Evolutionary conservation across 2,113 vertebrate species (phyloP).

Genomic region (Mola mola): DNA sequence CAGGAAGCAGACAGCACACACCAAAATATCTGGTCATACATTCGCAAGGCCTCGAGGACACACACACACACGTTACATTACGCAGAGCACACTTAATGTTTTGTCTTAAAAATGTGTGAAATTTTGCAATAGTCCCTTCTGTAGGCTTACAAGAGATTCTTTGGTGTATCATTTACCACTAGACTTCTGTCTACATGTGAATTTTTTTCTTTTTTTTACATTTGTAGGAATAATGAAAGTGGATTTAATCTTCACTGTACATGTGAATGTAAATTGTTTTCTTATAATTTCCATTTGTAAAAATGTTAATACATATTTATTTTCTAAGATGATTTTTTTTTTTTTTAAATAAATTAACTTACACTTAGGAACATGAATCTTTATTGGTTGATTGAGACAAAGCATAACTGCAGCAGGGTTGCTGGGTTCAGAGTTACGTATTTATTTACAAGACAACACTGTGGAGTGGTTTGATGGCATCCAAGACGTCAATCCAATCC

Average conservation of each 20-base stretch:
- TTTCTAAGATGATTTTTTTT: conserved; percentile 45
- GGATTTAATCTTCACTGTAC: neutral
- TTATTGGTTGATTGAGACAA: too few species aligned
- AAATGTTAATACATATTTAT: conserved; percentile 70
- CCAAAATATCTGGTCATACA: too few species aligned
- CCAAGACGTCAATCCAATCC: conserved; percentile 28
- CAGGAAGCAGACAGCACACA: too few species aligned
- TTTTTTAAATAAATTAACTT: conserved; percentile 68
- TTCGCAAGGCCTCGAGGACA: too few species aligned
- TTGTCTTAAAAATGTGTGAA: neutral
- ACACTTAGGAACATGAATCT: neutral
- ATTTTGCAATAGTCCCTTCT: too few species aligned
- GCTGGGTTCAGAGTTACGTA: too few species aligned
- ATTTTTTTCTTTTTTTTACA: neutral
- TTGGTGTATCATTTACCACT: too few species aligned
- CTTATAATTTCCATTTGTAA: conserved; percentile 42
- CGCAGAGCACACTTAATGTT: too few species aligned
- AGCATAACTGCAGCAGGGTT: neutral
- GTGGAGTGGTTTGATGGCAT: neutral
- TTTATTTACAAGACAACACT: neutral
- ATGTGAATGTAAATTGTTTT: conserved; percentile 1
- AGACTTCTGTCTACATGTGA: too few species aligned
- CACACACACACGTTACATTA: too few species aligned
- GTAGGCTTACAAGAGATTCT: too few species aligned
- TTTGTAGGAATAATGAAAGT: neutral